These are phyloP conservation scores for Tenodera sinensis DNA, from an alignment of 2,888 invertebrate genomes.

Conservation along the genomic window DNA sequence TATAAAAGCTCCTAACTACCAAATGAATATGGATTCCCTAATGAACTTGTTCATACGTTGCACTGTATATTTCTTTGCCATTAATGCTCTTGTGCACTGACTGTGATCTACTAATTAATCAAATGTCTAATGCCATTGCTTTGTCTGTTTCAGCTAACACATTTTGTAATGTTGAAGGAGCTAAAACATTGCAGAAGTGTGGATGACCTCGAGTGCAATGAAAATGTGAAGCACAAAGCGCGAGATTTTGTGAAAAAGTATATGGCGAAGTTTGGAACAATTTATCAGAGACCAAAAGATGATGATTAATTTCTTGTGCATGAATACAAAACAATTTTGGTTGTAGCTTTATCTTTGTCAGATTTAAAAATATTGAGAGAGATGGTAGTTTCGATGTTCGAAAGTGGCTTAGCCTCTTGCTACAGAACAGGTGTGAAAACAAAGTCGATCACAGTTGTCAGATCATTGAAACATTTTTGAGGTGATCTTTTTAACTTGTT, in stretches of 20 bases:
- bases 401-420: background rate
- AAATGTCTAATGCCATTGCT: too few species aligned
- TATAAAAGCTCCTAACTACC: background rate
- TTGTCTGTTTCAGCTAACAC: slow-evolving; percentile 70
- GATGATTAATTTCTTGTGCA: slow-evolving; percentile 46
- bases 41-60: background rate
- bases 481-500: background rate
- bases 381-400: background rate
- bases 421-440: background rate
- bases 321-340: background rate
- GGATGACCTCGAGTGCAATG: slow-evolving; percentile 81
- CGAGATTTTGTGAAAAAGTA: slow-evolving; percentile 93
- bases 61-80: too few species aligned
- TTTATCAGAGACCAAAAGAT: slow-evolving; percentile 67
- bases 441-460: background rate
- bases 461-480: background rate
- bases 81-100: background rate
- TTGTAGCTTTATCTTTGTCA: background rate
- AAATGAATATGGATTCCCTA: too few species aligned
- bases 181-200: slow-evolving; percentile 85
- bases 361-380: background rate
- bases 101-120: too few species aligned
- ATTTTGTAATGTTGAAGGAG: slow-evolving; percentile 93
- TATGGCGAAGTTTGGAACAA: slow-evolving; percentile 89
- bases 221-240: slow-evolving; percentile 90